A percentile compares a stretch with the other conserved stretches of the same genome.
Conservation (phyloP, 2,888 invertebrate species). For the Spicauda simplicius region DNA sequence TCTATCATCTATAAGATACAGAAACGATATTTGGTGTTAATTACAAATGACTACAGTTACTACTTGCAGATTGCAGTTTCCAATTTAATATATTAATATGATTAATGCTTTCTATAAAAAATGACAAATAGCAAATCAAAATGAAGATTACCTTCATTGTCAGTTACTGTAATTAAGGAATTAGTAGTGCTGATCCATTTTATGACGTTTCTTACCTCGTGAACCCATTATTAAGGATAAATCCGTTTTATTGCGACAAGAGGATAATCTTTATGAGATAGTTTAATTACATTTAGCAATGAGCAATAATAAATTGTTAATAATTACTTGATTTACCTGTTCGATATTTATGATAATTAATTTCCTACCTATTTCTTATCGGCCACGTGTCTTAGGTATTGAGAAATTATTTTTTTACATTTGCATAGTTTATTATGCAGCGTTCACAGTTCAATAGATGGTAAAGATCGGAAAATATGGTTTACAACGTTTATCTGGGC, state of each 20-base stretch:
- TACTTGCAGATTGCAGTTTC: too few relatives aligned
- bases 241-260: background rate
- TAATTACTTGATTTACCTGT: background rate
- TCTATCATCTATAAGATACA: too few relatives aligned
- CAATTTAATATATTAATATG: too few relatives aligned
- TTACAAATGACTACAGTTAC: too few relatives aligned
- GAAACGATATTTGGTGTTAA: too few relatives aligned
- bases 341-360: background rate
- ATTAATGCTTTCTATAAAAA: background rate
- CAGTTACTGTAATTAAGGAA: background rate
- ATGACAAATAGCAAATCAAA: background rate
- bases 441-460: too few relatives aligned
- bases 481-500: too few relatives aligned
- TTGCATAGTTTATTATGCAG: too few relatives aligned
- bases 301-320: constrained; percentile 3
- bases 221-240: constrained; percentile 7
- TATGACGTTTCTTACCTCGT: constrained; percentile 5
- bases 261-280: constrained; percentile 25
- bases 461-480: too few relatives aligned
- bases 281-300: background rate
- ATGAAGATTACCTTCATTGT: too few relatives aligned
- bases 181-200: constrained; percentile 3
- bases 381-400: background rate
- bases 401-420: too few relatives aligned
- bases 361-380: background rate